Evolutionary conservation across 2,797 vertebrate species (phyloP).

Genomic region (Triplophysa yarkandensis): DNA sequence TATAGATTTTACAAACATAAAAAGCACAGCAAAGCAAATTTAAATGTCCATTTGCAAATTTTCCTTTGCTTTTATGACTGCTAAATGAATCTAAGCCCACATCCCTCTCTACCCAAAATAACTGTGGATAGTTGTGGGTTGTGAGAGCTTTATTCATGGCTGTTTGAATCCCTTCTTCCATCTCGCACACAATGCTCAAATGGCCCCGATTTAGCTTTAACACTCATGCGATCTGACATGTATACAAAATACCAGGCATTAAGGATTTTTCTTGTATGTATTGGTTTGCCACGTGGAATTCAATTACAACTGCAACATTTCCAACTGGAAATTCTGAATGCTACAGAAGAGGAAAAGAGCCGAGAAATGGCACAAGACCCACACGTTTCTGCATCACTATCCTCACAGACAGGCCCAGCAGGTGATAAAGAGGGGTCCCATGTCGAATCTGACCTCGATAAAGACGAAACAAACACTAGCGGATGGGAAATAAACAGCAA

Average conservation of each 20-base stretch:
- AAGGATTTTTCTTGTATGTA: slow-evolving; percentile 70
- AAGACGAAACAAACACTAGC: slow-evolving; percentile 31
- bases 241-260: slow-evolving; percentile 76
- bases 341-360: slow-evolving; percentile 5
- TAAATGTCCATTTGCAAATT: neutral
- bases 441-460: slow-evolving; percentile 57
- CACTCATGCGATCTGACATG: slow-evolving; percentile 75
- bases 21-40: neutral
- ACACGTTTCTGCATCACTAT: slow-evolving; percentile 16
- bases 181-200: slow-evolving; percentile 65
- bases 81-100: slow-evolving; percentile 1
- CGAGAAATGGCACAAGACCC: slow-evolving; percentile 38
- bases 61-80: slow-evolving; percentile 2
- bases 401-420: slow-evolving; percentile 38
- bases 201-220: slow-evolving; percentile 71
- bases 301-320: slow-evolving; percentile 64
- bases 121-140: slow-evolving; percentile 18
- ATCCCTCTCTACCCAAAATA: slow-evolving; percentile 23
- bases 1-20: neutral
- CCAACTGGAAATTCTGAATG: slow-evolving; percentile 56
- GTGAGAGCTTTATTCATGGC: slow-evolving; percentile 28
- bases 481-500: slow-evolving; percentile 35
- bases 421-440: slow-evolving; percentile 42
- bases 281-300: slow-evolving; percentile 78
- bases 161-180: slow-evolving; percentile 40